Conservation (phyloP, 1,140 invertebrate species). For the Eciton burchellii region DNA sequence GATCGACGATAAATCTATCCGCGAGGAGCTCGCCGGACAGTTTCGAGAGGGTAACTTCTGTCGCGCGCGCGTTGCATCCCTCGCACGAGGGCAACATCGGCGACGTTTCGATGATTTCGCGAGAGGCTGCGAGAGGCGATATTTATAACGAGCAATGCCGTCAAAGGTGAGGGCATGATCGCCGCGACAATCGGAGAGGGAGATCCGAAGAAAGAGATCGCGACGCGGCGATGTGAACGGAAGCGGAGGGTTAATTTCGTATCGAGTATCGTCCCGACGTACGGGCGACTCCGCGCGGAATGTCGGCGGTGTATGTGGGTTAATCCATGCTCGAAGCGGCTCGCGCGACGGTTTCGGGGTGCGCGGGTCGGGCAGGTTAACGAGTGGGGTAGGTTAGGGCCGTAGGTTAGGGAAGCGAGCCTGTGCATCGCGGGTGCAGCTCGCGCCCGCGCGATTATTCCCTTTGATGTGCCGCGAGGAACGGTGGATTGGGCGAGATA, state of each 20-base stretch:
- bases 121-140: conserved; percentile 2
- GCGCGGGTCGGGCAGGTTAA: conserved; percentile 71
- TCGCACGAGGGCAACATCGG: neutral
- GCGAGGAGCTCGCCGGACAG: too few species aligned
- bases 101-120: conserved; percentile 27
- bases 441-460: conserved; percentile 32
- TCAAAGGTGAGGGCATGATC: neutral
- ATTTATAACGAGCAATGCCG: conserved; percentile 20
- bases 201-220: neutral
- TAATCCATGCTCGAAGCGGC: conserved; percentile 74
- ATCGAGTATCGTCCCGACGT: conserved; percentile 64
- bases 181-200: conserved; percentile 42
- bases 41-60: neutral
- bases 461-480: conserved; percentile 12
- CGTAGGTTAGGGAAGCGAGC: conserved; percentile 29
- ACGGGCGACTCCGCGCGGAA: conserved; percentile 55
- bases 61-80: neutral
- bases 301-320: conserved; percentile 71
- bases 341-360: conserved; percentile 70
- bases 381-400: conserved; percentile 75
- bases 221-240: too few species aligned
- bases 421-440: conserved; percentile 60
- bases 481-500: too few species aligned
- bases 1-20: neutral
- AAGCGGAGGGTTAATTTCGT: conserved; percentile 68